Percentiles rank a stretch among this genome's conserved stretches.
Evolutionary conservation across 2,113 vertebrate species (phyloP).

Genomic region (Nyctibius bracteatus): DNA sequence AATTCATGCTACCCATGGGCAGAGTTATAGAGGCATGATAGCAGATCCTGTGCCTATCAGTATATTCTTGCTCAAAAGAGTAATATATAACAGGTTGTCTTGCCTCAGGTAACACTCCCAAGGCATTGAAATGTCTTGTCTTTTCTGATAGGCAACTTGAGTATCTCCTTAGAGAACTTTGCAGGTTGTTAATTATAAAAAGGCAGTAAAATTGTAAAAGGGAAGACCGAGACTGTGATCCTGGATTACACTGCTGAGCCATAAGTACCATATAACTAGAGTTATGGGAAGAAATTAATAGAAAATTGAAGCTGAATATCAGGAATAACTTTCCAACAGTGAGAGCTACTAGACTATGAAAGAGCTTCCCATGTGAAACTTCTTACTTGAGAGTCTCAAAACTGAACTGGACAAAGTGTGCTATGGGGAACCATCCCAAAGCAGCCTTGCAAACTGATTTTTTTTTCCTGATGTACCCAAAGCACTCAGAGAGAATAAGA

Average conservation of each 20-base stretch:
- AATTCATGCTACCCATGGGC: not conserved
- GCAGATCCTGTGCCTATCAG: not conserved
- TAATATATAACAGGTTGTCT: not conserved
- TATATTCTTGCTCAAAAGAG: not conserved
- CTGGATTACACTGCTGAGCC: not conserved
- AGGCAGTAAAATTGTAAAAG: constrained; percentile 1
- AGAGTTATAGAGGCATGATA: not conserved
- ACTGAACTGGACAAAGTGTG: not conserved
- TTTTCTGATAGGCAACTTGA: not conserved
- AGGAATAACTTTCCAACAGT: not conserved
- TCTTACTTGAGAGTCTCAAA: not conserved
- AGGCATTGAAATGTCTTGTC: not conserved
- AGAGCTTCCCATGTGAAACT: not conserved
- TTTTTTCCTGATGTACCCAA: not conserved
- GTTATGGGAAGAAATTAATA: not conserved
- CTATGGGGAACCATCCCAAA: not conserved
- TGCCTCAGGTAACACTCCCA: not conserved
- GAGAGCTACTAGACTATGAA: not conserved
- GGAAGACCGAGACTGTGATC: not conserved
- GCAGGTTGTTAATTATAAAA: not conserved
- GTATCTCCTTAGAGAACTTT: not conserved
- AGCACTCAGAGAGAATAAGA: not conserved
- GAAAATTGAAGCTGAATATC: not conserved
- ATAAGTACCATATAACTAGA: not conserved
- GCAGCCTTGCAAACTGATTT: not conserved